Percentiles rank a stretch among this genome's conserved stretches.
phyloP scores from a whole-genome alignment of 2,888 invertebrate species.

The Latrodectus elegans region DNA sequence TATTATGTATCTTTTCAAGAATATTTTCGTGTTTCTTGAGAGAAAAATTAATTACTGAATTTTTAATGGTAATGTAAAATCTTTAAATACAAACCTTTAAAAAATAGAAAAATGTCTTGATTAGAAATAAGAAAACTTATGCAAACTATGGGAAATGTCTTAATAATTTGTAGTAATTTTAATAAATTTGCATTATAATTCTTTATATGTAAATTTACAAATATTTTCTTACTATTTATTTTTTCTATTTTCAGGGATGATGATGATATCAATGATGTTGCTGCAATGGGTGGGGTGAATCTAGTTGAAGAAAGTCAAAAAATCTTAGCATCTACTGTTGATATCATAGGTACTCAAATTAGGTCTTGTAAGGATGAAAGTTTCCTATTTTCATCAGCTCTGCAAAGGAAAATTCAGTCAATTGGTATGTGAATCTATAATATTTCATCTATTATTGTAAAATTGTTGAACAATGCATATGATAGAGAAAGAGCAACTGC shows the following conservation, averaged over 20 bases:
- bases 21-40: no score
- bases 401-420: conserved; percentile 86
- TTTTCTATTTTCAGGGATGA: conserved; percentile 80
- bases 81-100: no score
- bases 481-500: no score
- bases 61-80: no score
- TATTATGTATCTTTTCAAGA: no score
- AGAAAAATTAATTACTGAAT: no score
- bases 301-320: conserved; percentile 95
- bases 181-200: background rate
- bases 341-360: conserved; percentile 91
- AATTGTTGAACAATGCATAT: no score
- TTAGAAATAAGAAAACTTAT: no score
- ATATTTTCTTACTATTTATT: background rate
- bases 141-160: no score
- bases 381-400: conserved; percentile 85
- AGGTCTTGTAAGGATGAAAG: conserved; percentile 94
- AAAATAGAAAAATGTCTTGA: no score
- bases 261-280: conserved; percentile 98
- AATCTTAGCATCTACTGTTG: conserved; percentile 89
- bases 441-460: no score
- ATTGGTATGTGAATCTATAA: conserved; percentile 78
- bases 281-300: conserved; percentile 99
- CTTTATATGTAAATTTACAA: background rate
- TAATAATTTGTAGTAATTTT: background rate